phyloP scores from a whole-genome alignment of 2,797 vertebrate genomes.

The Spea hammondii region DNA sequence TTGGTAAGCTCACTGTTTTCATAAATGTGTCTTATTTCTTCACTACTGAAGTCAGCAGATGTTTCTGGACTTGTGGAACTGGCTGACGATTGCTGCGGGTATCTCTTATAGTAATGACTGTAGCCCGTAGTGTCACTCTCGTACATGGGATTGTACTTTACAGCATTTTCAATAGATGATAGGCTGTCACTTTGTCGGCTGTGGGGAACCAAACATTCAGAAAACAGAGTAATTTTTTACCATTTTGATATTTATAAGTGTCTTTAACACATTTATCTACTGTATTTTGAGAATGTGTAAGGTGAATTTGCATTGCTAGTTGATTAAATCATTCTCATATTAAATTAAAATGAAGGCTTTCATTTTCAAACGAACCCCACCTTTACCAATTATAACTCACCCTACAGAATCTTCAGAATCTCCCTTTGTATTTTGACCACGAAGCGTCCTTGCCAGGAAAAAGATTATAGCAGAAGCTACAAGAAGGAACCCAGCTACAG shows the following conservation, averaged over 20 bases:
- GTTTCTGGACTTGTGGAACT: slow-evolving; percentile 81
- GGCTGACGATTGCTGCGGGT: slow-evolving; percentile 74
- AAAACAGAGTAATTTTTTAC: too few species aligned
- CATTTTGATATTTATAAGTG: too few species aligned
- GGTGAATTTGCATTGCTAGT: too few species aligned
- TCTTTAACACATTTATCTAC: too few species aligned
- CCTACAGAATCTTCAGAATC: slow-evolving; percentile 75
- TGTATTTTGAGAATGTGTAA: too few species aligned
- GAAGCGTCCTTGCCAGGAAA: slow-evolving; percentile 79
- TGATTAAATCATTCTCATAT: too few species aligned
- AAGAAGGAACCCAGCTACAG: slow-evolving; percentile 80
- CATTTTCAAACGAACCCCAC: too few species aligned
- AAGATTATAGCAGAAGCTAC: slow-evolving; percentile 76
- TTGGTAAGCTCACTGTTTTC: slow-evolving; percentile 90
- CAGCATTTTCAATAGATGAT: slow-evolving; percentile 82
- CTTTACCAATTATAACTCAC: slow-evolving; percentile 61
- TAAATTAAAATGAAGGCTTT: too few species aligned
- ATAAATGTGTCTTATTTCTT: slow-evolving; percentile 92
- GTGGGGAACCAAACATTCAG: not conserved
- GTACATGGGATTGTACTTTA: slow-evolving; percentile 89
- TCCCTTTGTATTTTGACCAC: slow-evolving; percentile 76
- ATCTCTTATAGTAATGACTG: slow-evolving; percentile 80
- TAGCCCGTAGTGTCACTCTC: slow-evolving; percentile 83
- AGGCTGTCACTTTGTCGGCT: slow-evolving; percentile 78
- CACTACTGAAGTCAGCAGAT: slow-evolving; percentile 89